phyloP scores from a whole-genome alignment of 2,797 vertebrate genomes.

The Bradypus variegatus region DNA sequence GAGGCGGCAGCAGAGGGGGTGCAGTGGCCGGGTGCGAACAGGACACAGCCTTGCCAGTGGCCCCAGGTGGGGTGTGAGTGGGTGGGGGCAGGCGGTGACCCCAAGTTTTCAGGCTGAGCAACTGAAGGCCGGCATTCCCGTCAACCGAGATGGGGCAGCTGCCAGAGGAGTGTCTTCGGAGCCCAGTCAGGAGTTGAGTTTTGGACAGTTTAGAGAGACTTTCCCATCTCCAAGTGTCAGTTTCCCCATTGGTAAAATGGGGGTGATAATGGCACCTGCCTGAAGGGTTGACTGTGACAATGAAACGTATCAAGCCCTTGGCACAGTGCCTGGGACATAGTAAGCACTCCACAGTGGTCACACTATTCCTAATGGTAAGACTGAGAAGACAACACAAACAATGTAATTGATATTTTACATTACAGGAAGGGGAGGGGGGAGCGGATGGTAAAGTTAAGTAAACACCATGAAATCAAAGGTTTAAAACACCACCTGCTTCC shows the following conservation, averaged over 20 bases:
- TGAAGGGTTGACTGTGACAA: neutral
- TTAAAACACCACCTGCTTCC: neutral
- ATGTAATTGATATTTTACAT: neutral
- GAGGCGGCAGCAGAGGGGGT: neutral
- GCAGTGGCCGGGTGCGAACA: neutral
- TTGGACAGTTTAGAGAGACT: neutral
- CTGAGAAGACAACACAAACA: neutral
- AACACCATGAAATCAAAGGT: neutral
- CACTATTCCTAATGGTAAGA: too few species aligned
- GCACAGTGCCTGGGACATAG: neutral
- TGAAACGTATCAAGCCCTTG: neutral
- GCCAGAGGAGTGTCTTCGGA: neutral
- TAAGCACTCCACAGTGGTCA: neutral
- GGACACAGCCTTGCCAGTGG: neutral
- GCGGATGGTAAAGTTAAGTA: neutral
- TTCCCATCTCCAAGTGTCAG: neutral
- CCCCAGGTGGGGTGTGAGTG: accelerated
- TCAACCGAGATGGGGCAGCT: neutral
- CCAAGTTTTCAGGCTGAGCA: neutral
- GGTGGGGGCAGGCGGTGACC: neutral
- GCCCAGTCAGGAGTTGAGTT: neutral
- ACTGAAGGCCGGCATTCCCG: neutral
- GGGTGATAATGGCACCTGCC: neutral
- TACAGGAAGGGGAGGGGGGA: neutral
- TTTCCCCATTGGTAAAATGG: neutral